Base-by-base conservation (phyloP, 1,140 invertebrate species). In the Triops longicaudatus region DNA sequence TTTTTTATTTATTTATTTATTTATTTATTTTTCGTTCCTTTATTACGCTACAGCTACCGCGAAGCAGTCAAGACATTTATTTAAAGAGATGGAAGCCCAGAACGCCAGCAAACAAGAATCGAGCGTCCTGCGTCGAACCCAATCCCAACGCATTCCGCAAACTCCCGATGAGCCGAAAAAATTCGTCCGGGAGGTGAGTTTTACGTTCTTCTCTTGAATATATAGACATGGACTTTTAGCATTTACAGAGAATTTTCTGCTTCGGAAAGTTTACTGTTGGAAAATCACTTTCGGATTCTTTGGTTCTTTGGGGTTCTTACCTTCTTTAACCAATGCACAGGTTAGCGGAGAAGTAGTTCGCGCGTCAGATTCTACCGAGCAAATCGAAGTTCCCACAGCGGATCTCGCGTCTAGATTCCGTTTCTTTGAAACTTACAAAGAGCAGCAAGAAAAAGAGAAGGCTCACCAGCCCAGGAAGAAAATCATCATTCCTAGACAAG, bases 381-480 rank as follows among this genome's bases (percentile, higher is more conserved):
- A 95, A 81, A 88, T 94, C 37, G 87, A 88, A 80, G 89, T 94
- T 74, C 88, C 92, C 84, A 93, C 92, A 1, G 90, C 90, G 26
- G 92, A 94, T 83, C 90, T 96, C 79, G 89, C 90, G 42, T 89
- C 92, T 82, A 89, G 92, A 81, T 96, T 95, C 86, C 93, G 93
- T 84, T 96, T 96, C 86, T 96, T 96, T 86, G 94, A 96, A 87
- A 91, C 89, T 1, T 95, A 93, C 85, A 89, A 89, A 74, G 89
- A 91, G 44, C 88, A 87, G n/a, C 87, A 91, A 83, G 78, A 81
- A 44, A 77, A 79, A 44, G 77, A 76, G 26, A 87, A 88, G 81
- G 84, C 89, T 80, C 88, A 88, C 79, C 92, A 90, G 84, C 85
- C 89, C 81, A 95, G 95, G 86, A 87, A 93, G 50, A 63, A 63